Percentiles rank a stretch among this genome's conserved stretches.
Evolutionary conservation across 2,888 invertebrate genomes (phyloP).

Genomic region (Leptopterna dolabrata): DNA sequence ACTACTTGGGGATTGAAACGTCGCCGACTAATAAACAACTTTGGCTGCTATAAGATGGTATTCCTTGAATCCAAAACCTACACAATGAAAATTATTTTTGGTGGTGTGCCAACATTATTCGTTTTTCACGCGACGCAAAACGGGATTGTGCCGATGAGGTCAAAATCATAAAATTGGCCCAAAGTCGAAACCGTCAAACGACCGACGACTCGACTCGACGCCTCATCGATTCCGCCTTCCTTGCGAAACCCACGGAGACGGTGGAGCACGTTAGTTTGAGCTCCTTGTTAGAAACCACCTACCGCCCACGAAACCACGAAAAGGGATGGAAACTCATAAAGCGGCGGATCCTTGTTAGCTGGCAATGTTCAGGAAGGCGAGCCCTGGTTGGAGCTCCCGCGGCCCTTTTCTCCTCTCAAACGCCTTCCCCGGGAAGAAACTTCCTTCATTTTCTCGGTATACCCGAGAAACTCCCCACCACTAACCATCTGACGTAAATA

Average conservation of each 20-base stretch:
- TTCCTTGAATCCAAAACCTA: no score
- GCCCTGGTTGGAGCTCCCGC: background rate
- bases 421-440: background rate
- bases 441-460: constrained; percentile 26
- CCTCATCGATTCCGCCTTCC: background rate
- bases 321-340: constrained; percentile 11
- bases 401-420: background rate
- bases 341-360: background rate
- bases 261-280: background rate
- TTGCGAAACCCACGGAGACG: background rate
- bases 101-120: no score
- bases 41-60: no score
- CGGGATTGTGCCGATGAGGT: no score
- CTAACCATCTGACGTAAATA: constrained; percentile 16
- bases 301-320: background rate
- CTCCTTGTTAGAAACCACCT: background rate
- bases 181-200: no score
- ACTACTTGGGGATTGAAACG: no score
- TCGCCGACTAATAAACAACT: no score
- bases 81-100: no score
- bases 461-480: background rate
- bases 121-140: no score
- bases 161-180: no score
- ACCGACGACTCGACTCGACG: background rate
- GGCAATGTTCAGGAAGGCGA: background rate